Evolutionary conservation across 2,888 invertebrate genomes (phyloP).

Genomic region (Eumerus sabulonum): DNA sequence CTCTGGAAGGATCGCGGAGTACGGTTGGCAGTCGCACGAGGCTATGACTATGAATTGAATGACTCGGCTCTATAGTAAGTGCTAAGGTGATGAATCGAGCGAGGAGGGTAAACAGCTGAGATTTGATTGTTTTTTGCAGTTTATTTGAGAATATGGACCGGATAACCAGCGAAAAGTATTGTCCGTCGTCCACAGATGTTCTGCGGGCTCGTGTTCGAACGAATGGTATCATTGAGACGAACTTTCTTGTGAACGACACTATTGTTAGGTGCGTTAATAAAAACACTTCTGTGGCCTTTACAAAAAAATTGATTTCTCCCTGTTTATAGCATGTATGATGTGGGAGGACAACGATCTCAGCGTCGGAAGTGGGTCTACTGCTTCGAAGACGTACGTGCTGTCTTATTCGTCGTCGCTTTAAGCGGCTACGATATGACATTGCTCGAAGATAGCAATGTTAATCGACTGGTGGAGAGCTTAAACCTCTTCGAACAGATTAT

Average conservation of each 20-base stretch:
- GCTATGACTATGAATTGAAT: slow-evolving; percentile 84
- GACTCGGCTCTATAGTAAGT: slow-evolving; percentile 84
- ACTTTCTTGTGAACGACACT: slow-evolving; percentile 82
- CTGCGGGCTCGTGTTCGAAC: slow-evolving; percentile 83
- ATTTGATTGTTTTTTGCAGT: slow-evolving; percentile 75
- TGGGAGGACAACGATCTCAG: slow-evolving; percentile 84
- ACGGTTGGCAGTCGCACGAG: slow-evolving; percentile 82
- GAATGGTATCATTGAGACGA: slow-evolving; percentile 84
- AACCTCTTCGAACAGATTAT: slow-evolving; percentile 83
- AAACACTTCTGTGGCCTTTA: background rate
- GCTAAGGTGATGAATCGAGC: too few species aligned
- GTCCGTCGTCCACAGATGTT: slow-evolving; percentile 83
- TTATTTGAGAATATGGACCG: slow-evolving; percentile 85
- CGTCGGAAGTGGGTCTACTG: slow-evolving; percentile 85
- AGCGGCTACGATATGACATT: slow-evolving; percentile 85
- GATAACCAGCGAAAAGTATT: slow-evolving; percentile 82
- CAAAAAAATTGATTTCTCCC: too few species aligned
- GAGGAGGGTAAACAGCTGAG: too few species aligned
- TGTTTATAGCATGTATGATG: slow-evolving; percentile 82
- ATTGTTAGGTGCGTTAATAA: slow-evolving; percentile 77
- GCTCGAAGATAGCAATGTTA: slow-evolving; percentile 82
- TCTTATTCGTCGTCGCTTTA: slow-evolving; percentile 83
- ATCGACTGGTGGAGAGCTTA: slow-evolving; percentile 83
- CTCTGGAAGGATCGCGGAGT: slow-evolving; percentile 84
- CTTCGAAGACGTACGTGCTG: slow-evolving; percentile 83